Percentiles rank a stretch among this genome's conserved stretches.
These are phyloP conservation scores for Actenoides hombroni DNA, from an alignment of 2,113 vertebrate genomes.

Conservation along the genomic window DNA sequence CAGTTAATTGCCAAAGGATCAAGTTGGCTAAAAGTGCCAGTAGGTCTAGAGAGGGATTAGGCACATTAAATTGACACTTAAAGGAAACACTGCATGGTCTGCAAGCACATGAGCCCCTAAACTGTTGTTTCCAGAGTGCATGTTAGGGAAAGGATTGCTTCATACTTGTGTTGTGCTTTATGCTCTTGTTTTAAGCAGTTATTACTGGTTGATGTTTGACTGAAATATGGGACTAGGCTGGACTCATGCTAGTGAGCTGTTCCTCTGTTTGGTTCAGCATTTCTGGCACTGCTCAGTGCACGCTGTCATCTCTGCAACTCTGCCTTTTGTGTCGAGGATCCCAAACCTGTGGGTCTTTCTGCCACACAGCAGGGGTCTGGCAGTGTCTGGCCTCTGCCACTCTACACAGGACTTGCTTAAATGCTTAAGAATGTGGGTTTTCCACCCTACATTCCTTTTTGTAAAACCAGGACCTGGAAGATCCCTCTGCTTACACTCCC, in stretches of 20 bases:
- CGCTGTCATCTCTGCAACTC: background rate
- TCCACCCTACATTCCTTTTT: background rate
- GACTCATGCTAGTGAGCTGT: background rate
- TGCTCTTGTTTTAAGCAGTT: background rate
- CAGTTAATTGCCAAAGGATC: background rate
- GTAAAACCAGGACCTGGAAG: background rate
- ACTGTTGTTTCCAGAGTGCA: background rate
- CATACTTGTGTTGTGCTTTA: background rate
- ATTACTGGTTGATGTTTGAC: background rate
- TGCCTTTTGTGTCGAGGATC: background rate
- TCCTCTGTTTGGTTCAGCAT: background rate
- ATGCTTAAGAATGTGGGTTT: background rate
- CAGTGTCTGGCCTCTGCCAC: background rate
- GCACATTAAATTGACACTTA: background rate
- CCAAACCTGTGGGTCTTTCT: rapidly evolving
- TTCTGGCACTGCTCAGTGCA: background rate
- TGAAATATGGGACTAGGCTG: background rate
- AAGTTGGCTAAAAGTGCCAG: background rate
- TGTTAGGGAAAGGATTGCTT: background rate
- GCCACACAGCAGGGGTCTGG: background rate
- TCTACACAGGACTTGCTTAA: background rate
- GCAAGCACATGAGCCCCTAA: background rate
- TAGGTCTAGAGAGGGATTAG: background rate
- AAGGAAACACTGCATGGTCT: background rate
- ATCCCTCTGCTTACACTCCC: background rate